Evolutionary conservation across 2,888 invertebrate genomes (phyloP), one percentile per base, ranked within the genome.

Genomic region (Polymixis flavicincta): DNA sequence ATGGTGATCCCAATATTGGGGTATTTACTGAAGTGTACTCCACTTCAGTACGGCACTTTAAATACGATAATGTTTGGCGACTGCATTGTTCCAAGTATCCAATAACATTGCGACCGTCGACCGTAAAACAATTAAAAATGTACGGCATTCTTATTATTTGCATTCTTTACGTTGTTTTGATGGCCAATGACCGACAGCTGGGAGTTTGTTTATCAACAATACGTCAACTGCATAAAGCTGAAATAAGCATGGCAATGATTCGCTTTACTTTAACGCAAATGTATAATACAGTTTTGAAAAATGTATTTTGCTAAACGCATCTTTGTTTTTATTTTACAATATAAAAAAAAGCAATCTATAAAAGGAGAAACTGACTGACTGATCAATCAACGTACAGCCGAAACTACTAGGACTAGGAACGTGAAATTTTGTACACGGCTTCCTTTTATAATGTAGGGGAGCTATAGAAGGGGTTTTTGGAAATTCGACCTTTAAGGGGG

Each of bases 201-300:
- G n/a, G 1, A n/a, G 0, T 63, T 74, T 78, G 66, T 80, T 78
- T 81, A 78, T 63, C 42, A 78, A 80, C 22, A 77, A 14, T 2
- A 17, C 54, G 13, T 5, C 64, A 74, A 17, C 25, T 61, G 9
- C 42, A 50, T 55, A 11, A 17, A 63, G 14, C 22, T 32, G 63
- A 48, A 52, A 61, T 55, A 25, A 50, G 42, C 28, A 50, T 61
- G 4, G 8, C 0, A 50, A 28, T 55, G 5, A 28, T 28, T 54
- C 11, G n/a, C 8, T n/a, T n/a, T 37, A 61, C 22, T 60, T 22
- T 37, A 37, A 22, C 22, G 8, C 14, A 60, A 60, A 37, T 22
- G 55, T 45, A n/a, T 67, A 5, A 17, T 28, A 66, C 13, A 11
- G 11, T 69, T 69, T n/a, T 14, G n/a, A n/a, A 48, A 50, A 50